These are phyloP conservation scores for Crotophaga sulcirostris DNA, from an alignment of 2,113 vertebrate genomes.

Conservation along the genomic window DNA sequence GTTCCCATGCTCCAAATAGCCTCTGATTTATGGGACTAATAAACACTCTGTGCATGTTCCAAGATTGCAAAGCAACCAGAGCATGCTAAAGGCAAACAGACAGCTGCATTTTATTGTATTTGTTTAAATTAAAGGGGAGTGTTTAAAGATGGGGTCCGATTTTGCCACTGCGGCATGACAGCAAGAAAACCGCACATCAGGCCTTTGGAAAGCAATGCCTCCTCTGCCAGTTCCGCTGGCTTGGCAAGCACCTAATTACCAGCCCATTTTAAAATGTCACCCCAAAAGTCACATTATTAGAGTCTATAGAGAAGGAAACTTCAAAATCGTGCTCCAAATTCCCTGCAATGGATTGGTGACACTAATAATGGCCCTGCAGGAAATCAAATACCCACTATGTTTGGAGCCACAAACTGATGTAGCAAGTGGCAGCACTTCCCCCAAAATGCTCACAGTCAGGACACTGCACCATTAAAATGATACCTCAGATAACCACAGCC, in stretches of 20 bases:
- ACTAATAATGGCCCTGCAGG: fast-evolving
- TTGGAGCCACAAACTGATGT: not conserved
- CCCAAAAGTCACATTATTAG: conserved; percentile 9
- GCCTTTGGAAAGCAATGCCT: conserved; percentile 4
- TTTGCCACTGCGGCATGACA: not conserved
- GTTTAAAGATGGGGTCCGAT: conserved; percentile 14
- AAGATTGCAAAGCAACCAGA: not conserved
- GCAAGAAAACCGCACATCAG: not conserved
- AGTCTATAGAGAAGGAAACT: not conserved
- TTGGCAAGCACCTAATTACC: conserved; percentile 3
- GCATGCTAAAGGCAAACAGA: conserved; percentile 17
- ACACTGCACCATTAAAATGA: not conserved
- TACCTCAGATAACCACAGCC: not conserved
- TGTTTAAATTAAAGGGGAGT: conserved; percentile 42
- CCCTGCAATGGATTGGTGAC: not conserved
- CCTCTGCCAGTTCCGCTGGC: not conserved
- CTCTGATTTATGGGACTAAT: conserved; percentile 45
- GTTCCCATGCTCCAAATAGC: conserved; percentile 29
- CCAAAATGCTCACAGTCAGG: not conserved
- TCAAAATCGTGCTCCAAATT: not conserved
- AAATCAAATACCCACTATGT: not conserved
- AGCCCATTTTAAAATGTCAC: not conserved
- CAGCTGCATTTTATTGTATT: conserved; percentile 48
- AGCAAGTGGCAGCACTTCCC: not conserved
- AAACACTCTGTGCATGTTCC: not conserved